Evolutionary conservation across 2,888 invertebrate genomes (phyloP).

Genomic region (Laspeyria flexula): DNA sequence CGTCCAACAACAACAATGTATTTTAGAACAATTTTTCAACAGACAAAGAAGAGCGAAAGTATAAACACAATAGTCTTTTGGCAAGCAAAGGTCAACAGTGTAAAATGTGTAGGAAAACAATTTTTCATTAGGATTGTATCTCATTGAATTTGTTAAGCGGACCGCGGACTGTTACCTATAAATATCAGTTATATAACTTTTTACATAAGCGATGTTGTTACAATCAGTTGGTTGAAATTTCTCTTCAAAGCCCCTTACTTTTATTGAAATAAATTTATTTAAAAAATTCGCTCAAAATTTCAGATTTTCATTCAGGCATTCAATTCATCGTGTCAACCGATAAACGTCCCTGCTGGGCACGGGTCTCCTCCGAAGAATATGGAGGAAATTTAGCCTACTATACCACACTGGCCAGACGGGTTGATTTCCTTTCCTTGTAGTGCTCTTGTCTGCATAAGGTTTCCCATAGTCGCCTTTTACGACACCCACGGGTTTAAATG

Average conservation of each 20-base stretch:
- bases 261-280: too few species aligned
- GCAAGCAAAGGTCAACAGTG: slow-evolving; percentile 59
- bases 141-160: slow-evolving; percentile 56
- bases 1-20: slow-evolving; percentile 2
- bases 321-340: too few species aligned
- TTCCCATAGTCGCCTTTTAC: too few species aligned
- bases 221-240: slow-evolving; percentile 17
- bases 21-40: slow-evolving; percentile 52
- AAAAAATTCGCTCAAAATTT: too few species aligned
- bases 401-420: too few species aligned
- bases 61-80: slow-evolving; percentile 48
- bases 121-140: slow-evolving; percentile 56
- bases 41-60: slow-evolving; percentile 66
- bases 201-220: slow-evolving; percentile 46
- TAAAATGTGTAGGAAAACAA: slow-evolving; percentile 53
- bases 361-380: too few species aligned
- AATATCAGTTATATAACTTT: slow-evolving; percentile 48
- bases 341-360: too few species aligned
- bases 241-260: slow-evolving; percentile 7
- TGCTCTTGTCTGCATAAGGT: too few species aligned
- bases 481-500: too few species aligned
- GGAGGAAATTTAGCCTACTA: too few species aligned
- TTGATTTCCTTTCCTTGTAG: too few species aligned
- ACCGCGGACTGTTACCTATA: slow-evolving; percentile 39
- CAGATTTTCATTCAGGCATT: too few species aligned